Evolutionary conservation across 2,888 invertebrate genomes (phyloP).

Genomic region (Ferrisia virgata): DNA sequence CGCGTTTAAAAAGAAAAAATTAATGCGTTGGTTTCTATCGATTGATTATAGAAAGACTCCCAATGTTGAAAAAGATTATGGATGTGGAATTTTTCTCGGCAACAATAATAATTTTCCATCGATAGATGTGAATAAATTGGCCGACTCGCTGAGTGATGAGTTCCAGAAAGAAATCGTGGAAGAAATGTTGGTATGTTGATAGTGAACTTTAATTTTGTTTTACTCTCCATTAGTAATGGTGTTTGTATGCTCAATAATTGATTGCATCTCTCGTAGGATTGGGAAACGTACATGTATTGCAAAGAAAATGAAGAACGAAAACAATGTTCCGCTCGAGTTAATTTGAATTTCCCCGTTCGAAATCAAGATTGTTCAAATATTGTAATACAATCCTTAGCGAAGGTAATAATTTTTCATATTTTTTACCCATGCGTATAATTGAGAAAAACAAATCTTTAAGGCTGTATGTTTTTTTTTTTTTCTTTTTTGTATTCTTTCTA

Average conservation of each 20-base stretch:
- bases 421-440: background rate
- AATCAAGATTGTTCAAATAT: background rate
- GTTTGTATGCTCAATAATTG: no score
- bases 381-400: background rate
- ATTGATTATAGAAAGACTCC: background rate
- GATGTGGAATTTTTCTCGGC: background rate
- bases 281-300: conserved; percentile 36
- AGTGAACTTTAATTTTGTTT: no score
- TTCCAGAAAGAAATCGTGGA: background rate
- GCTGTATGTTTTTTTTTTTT: background rate
- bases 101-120: background rate
- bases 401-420: background rate
- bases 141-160: background rate
- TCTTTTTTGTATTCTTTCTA: background rate
- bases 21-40: background rate
- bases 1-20: background rate
- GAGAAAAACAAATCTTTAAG: background rate
- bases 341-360: background rate
- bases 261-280: conserved; percentile 26
- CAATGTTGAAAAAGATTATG: background rate
- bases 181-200: background rate
- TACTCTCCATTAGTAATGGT: no score
- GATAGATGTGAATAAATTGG: background rate
- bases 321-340: background rate
- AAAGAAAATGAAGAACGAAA: conserved; percentile 19